phyloP scores from a whole-genome alignment of 2,888 invertebrate genomes.

The Daptonema setosum region DNA sequence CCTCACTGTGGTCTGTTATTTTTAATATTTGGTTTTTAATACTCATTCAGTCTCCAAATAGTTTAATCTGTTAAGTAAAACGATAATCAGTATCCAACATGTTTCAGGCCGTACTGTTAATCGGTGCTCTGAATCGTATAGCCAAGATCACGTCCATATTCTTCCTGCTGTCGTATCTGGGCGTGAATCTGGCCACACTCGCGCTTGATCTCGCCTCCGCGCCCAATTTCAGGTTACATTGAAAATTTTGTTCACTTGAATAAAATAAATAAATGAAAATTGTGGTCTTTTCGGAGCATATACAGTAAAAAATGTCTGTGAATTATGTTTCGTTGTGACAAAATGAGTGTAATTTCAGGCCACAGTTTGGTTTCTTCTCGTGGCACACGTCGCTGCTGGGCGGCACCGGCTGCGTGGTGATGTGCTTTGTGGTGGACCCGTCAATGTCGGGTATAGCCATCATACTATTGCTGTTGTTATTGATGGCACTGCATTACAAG shows the following conservation, averaged over 20 bases:
- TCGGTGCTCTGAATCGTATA: slow-evolving; percentile 78
- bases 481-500: slow-evolving; percentile 58
- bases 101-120: slow-evolving; percentile 31
- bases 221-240: slow-evolving; percentile 65
- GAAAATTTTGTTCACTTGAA: background rate
- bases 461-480: slow-evolving; percentile 56
- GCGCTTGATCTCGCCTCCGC: slow-evolving; percentile 87
- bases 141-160: slow-evolving; percentile 88
- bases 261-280: no score
- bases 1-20: background rate
- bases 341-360: no score
- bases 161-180: slow-evolving; percentile 82
- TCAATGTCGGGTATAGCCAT: slow-evolving; percentile 70
- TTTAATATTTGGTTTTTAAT: background rate
- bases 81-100: background rate
- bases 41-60: background rate
- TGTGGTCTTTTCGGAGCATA: no score
- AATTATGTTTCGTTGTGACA: no score
- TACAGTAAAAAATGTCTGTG: no score
- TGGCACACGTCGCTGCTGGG: slow-evolving; percentile 77
- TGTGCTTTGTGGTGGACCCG: slow-evolving; percentile 84
- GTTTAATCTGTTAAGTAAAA: no score
- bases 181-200: slow-evolving; percentile 81
- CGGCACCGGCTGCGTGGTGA: slow-evolving; percentile 49
- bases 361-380: slow-evolving; percentile 82